These are phyloP conservation scores for Lomographa bimaculata DNA, from an alignment of 2,888 invertebrate species.

Conservation along the genomic window DNA sequence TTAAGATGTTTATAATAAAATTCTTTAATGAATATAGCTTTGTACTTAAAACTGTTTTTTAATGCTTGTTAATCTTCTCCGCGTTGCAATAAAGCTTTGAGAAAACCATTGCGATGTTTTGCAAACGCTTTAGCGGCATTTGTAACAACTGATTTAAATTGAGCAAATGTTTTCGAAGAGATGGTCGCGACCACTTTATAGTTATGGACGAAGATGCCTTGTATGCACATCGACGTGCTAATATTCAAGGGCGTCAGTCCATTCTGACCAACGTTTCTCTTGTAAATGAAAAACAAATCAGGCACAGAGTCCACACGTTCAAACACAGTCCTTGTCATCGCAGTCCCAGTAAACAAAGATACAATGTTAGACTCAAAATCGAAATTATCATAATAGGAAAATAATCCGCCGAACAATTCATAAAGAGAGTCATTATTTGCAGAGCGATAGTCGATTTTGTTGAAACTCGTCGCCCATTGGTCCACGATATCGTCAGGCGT, in stretches of 20 bases:
- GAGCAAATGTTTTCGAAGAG: neutral
- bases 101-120: too few species aligned
- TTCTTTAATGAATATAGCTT: too few species aligned
- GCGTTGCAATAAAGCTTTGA: neutral
- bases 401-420: constrained; percentile 45
- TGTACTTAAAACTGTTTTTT: too few species aligned
- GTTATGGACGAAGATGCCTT: constrained; percentile 2
- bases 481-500: neutral
- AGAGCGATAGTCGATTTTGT: constrained; percentile 10
- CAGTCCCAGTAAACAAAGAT: constrained; percentile 15
- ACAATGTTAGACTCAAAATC: constrained; percentile 16
- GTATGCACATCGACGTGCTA: constrained; percentile 3
- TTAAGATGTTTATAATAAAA: too few species aligned
- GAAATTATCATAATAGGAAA: constrained; percentile 44
- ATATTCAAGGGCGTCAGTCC: constrained; percentile 1
- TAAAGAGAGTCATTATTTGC: constrained; percentile 31
- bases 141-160: constrained; percentile 1
- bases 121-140: neutral
- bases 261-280: constrained; percentile 1
- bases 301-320: constrained; percentile 3
- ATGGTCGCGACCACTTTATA: constrained; percentile 6
- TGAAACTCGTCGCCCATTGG: constrained; percentile 15
- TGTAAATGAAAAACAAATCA: constrained; percentile 5
- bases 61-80: neutral
- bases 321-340: constrained; percentile 8